phyloP scores from a whole-genome alignment of 1,140 invertebrate species.

The Cylas formicarius region DNA sequence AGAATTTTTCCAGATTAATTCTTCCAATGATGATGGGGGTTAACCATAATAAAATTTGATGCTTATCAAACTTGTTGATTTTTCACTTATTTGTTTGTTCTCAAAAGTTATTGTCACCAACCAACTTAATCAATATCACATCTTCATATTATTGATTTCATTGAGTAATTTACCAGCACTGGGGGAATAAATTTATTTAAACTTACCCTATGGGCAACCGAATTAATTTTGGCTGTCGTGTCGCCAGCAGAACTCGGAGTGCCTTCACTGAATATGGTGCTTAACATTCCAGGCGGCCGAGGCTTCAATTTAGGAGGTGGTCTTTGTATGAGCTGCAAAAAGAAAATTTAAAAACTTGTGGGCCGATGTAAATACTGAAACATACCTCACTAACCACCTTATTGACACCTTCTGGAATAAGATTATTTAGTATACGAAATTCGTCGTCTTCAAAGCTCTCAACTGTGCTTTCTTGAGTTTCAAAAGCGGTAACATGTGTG shows the following conservation, averaged over 20 bases:
- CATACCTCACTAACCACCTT: slow-evolving; percentile 37
- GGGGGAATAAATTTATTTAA: no score
- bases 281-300: slow-evolving; percentile 40
- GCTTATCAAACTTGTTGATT: no score
- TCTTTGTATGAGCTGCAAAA: slow-evolving; percentile 26
- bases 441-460: slow-evolving; percentile 17
- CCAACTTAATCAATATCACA: no score
- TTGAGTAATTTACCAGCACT: no score
- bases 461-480: neutral
- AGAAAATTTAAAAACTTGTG: neutral
- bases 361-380: neutral
- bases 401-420: slow-evolving; percentile 34
- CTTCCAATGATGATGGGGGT: no score
- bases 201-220: slow-evolving; percentile 46
- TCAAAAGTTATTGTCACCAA: no score
- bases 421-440: slow-evolving; percentile 25
- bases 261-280: slow-evolving; percentile 37
- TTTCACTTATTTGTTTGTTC: no score
- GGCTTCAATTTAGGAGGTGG: slow-evolving; percentile 42
- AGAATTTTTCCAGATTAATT: no score
- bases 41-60: no score
- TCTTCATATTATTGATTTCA: no score
- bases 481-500: no score
- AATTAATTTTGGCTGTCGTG: slow-evolving; percentile 40
- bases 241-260: slow-evolving; percentile 42